Conservation (phyloP, 2,888 invertebrate genomes). For the Melinaea menophilus region DNA sequence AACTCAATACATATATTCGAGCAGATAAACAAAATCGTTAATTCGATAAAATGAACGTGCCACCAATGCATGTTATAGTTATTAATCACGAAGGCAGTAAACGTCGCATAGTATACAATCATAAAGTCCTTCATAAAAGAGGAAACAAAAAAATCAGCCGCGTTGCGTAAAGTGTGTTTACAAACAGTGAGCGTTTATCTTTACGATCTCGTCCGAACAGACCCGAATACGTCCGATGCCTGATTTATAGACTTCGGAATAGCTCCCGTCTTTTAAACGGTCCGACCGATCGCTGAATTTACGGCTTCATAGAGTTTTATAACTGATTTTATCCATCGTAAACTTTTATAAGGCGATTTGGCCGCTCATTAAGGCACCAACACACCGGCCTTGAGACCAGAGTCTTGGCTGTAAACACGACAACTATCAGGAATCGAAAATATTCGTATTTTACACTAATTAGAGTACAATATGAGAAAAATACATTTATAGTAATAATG, state of each 20-base stretch:
- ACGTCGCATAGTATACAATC: constrained; percentile 37
- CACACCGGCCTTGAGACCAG: constrained; percentile 11
- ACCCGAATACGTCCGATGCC: constrained; percentile 56
- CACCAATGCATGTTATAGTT: background rate
- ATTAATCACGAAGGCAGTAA: constrained; percentile 33
- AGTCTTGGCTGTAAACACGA: background rate
- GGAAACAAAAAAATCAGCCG: constrained; percentile 58
- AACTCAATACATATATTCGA: background rate
- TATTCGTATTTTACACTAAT: too few species aligned
- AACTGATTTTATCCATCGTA: constrained; percentile 74
- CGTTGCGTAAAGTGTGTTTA: constrained; percentile 66
- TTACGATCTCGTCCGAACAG: constrained; percentile 62
- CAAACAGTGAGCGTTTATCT: constrained; percentile 65
- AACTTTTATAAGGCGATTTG: constrained; percentile 67
- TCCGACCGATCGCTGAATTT: constrained; percentile 58
- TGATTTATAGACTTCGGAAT: constrained; percentile 69
- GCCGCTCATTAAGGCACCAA: constrained; percentile 52
- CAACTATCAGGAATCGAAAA: too few species aligned
- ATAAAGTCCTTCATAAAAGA: constrained; percentile 40
- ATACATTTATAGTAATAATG: too few species aligned
- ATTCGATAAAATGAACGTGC: background rate
- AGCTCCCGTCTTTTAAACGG: constrained; percentile 67
- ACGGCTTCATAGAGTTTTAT: constrained; percentile 70
- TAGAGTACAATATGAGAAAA: too few species aligned
- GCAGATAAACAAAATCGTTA: background rate